Percentiles rank a stretch among this genome's conserved stretches.
phyloP scores from a whole-genome alignment of 2,888 invertebrate genomes.

The Barypeithes pellucidus region DNA sequence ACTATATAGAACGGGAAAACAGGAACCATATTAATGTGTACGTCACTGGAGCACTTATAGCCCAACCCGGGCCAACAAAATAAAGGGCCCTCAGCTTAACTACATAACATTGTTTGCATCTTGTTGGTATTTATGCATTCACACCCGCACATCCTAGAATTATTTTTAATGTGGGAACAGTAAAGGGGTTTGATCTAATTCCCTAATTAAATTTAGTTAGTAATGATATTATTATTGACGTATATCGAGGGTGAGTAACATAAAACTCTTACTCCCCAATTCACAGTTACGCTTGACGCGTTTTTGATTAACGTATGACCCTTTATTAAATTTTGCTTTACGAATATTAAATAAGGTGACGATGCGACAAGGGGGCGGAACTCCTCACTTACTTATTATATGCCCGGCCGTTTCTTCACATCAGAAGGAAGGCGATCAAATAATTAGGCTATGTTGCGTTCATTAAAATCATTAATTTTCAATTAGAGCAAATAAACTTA shows the following conservation, averaged over 20 bases:
- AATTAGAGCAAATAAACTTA: no score
- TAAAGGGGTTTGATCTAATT: constrained; percentile 54
- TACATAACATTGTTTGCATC: constrained; percentile 42
- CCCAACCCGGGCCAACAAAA: constrained; percentile 8
- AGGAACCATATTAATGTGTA: no score
- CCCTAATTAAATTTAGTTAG: constrained; percentile 58
- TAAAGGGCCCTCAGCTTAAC: constrained; percentile 28
- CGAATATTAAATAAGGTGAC: constrained; percentile 44
- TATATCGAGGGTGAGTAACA: constrained; percentile 57
- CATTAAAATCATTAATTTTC: no score
- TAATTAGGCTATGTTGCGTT: no score
- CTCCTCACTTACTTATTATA: background rate
- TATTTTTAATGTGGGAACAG: constrained; percentile 57
- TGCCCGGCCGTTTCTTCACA: no score
- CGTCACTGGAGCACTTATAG: constrained; percentile 11
- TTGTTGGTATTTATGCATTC: constrained; percentile 31
- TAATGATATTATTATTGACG: constrained; percentile 58
- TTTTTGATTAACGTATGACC: constrained; percentile 46
- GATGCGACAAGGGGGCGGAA: constrained; percentile 14
- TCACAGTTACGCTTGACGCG: constrained; percentile 48
- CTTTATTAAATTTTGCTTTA: constrained; percentile 48
- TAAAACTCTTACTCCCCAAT: constrained; percentile 50
- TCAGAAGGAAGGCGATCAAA: no score
- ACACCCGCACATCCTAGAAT: constrained; percentile 51
- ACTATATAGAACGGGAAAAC: no score